A percentile compares a stretch with the other conserved stretches of the same genome.
phyloP scores from a whole-genome alignment of 2,888 invertebrate species.

The Micoletzkya japonica region DNA sequence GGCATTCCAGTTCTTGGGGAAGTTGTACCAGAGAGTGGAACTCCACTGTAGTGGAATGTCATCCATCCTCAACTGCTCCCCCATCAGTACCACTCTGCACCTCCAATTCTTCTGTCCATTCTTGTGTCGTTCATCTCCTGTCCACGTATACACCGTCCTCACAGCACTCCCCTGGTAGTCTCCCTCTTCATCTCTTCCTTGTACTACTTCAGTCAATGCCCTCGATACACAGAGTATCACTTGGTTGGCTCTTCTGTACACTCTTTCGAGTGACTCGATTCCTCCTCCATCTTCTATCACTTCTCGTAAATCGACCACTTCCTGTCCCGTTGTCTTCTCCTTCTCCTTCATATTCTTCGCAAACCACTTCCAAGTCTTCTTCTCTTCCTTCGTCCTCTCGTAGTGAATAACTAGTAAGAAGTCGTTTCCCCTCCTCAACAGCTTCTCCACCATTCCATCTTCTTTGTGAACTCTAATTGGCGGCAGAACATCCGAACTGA shows the following conservation, averaged over 20 bases:
- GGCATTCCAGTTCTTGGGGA: not conserved
- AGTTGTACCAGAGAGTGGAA: not conserved
- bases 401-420: constrained; percentile 8
- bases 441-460: not conserved
- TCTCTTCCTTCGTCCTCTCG: not conserved
- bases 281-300: not conserved
- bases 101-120: constrained; percentile 9
- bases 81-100: constrained; percentile 18
- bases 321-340: constrained; percentile 35
- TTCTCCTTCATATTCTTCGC: constrained; percentile 20
- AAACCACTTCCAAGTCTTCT: constrained; percentile 1
- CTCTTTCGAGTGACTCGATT: not conserved
- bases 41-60: constrained; percentile 7
- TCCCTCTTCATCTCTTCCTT: not conserved
- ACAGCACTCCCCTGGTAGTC: constrained; percentile 1
- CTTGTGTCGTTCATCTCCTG: not conserved
- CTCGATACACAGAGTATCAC: not conserved
- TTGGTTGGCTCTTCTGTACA: not conserved
- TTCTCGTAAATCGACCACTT: constrained; percentile 29
- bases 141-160: constrained; percentile 1
- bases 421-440: not conserved
- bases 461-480: no score
- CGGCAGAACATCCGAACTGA: not conserved
- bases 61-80: not conserved
- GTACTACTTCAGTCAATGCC: not conserved